These are phyloP conservation scores for Bolinopsis microptera DNA, from an alignment of 37 sponge, comb jelly and placozoan genomes.

Conservation along the genomic window DNA sequence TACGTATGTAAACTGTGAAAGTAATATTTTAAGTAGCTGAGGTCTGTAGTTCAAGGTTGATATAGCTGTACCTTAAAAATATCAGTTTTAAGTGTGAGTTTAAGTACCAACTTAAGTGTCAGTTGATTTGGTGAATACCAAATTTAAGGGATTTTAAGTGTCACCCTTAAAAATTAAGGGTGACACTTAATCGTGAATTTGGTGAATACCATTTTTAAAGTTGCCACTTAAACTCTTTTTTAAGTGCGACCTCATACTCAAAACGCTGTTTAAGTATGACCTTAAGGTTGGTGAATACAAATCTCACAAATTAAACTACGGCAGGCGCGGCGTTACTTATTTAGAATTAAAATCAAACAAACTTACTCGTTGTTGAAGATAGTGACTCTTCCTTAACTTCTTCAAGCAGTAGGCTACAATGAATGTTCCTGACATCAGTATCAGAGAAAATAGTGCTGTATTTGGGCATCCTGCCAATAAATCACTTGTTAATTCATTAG, in stretches of 20 bases:
- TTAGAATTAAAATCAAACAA: no score
- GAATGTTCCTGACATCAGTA: neutral
- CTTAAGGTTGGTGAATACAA: conserved; percentile 29
- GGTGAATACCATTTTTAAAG: conserved; percentile 28
- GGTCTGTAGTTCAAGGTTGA: neutral
- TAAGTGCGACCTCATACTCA: neutral
- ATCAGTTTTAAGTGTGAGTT: neutral
- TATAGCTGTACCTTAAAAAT: neutral
- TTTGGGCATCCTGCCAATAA: neutral
- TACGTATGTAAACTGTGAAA: neutral
- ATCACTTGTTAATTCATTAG: no score
- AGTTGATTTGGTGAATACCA: conserved; percentile 14
- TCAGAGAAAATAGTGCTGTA: neutral
- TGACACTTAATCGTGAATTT: conserved; percentile 1
- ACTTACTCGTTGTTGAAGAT: neutral
- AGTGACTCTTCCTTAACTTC: neutral
- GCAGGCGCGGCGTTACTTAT: no score
- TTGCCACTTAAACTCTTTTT: conserved; percentile 2
- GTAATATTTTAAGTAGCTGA: conserved; percentile 2
- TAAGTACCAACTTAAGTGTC: neutral
- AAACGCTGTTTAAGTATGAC: neutral
- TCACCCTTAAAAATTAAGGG: neutral
- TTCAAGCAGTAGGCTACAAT: neutral
- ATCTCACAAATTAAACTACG: no score
- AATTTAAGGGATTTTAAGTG: neutral